Percentiles rank a stretch among this genome's conserved stretches.
These are phyloP conservation scores for Oreortyx pictus DNA, from an alignment of 2,797 vertebrate species.

Conservation along the genomic window DNA sequence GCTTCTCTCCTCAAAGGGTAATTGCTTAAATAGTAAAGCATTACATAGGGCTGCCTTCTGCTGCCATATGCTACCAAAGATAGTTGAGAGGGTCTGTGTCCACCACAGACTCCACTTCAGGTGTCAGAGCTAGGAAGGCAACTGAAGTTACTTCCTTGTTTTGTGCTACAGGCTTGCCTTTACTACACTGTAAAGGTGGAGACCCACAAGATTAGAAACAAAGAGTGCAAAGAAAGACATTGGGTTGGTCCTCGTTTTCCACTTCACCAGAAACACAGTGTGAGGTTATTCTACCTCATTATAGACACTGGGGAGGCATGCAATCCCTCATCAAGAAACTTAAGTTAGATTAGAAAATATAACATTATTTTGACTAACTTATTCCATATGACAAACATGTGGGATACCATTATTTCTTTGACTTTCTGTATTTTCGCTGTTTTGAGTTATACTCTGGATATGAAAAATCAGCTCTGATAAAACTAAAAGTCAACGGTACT, in stretches of 20 bases:
- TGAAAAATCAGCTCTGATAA: not conserved
- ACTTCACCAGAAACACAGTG: not conserved
- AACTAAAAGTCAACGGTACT: not conserved
- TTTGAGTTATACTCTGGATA: not conserved
- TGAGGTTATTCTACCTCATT: not conserved
- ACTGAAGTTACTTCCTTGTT: not conserved
- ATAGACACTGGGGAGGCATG: not conserved
- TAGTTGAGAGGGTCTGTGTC: not conserved
- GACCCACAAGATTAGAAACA: not conserved
- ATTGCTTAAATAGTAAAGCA: not conserved
- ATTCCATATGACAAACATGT: not conserved
- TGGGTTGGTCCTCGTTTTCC: not conserved
- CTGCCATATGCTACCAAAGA: not conserved
- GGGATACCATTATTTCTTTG: not conserved
- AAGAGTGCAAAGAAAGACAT: not conserved
- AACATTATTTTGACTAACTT: not conserved
- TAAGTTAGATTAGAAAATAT: not conserved
- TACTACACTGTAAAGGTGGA: not conserved
- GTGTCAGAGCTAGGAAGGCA: not conserved
- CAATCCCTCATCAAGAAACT: not conserved
- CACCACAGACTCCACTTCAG: not conserved
- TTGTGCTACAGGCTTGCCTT: not conserved
- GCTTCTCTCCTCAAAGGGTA: not conserved
- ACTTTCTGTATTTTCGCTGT: not conserved
- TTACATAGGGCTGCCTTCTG: not conserved